These are phyloP conservation scores for Teleogryllus occipitalis DNA, from an alignment of 1,140 invertebrate species.

Conservation along the genomic window DNA sequence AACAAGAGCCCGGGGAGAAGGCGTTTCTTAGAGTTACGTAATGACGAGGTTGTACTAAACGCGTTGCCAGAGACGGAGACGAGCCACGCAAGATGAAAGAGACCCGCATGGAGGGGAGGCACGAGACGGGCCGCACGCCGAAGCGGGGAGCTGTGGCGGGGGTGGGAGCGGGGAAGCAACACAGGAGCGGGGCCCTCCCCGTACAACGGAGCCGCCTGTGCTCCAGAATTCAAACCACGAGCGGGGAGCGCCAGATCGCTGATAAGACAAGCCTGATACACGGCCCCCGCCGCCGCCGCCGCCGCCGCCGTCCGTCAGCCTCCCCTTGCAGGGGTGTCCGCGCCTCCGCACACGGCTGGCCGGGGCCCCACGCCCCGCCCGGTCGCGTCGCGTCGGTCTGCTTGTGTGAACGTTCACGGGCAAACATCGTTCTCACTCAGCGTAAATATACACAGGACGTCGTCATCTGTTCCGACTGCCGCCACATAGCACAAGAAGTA, in stretches of 20 bases:
- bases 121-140: too few species aligned
- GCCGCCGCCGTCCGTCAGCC: not conserved
- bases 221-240: not conserved
- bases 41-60: too few species aligned
- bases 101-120: too few species aligned
- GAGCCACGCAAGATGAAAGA: too few species aligned
- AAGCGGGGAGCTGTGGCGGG: too few species aligned
- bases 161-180: too few species aligned
- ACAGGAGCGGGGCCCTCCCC: too few species aligned
- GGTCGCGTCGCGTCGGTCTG: not conserved
- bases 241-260: not conserved
- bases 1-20: too few species aligned
- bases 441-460: not conserved
- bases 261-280: not conserved
- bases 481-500: not conserved
- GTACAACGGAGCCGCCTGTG: not conserved
- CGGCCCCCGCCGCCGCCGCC: too few species aligned
- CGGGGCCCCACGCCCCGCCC: not conserved
- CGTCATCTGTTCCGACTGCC: not conserved
- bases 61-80: too few species aligned
- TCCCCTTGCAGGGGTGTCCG: not conserved
- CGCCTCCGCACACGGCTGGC: not conserved
- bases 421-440: not conserved
- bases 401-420: not conserved
- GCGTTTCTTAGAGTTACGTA: too few species aligned